Conservation (phyloP, 1,140 invertebrate genomes). For the Drosophila tsacasi region DNA sequence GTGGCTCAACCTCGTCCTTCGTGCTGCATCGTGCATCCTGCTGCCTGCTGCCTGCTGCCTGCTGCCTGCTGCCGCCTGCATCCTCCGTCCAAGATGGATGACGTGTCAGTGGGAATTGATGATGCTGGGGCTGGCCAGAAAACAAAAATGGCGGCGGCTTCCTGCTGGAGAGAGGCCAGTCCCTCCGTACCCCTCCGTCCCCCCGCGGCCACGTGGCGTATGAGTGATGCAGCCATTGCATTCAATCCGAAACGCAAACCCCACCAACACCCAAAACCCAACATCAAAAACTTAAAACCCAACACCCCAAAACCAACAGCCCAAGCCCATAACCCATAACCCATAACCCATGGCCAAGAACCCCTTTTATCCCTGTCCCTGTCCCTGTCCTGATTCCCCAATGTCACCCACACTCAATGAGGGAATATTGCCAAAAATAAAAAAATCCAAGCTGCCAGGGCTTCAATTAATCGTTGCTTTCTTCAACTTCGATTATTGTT, state of each 20-base stretch:
- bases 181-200: no score
- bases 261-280: background rate
- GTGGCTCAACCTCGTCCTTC: constrained; percentile 12
- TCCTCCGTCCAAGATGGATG: constrained; percentile 73
- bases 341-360: no score
- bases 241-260: constrained; percentile 19
- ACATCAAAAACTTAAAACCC: background rate
- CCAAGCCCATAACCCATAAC: no score
- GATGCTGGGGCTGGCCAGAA: constrained; percentile 70
- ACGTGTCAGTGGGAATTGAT: constrained; percentile 84
- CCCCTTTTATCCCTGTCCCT: background rate
- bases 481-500: background rate
- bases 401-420: constrained; percentile 26
- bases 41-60: constrained; percentile 14
- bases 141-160: constrained; percentile 73
- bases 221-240: constrained; percentile 39
- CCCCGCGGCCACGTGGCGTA: constrained; percentile 35
- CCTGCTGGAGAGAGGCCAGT: constrained; percentile 18
- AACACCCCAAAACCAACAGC: no score
- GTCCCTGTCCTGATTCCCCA: background rate
- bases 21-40: background rate
- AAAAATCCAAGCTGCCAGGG: background rate
- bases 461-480: constrained; percentile 14
- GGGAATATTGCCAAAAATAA: no score
- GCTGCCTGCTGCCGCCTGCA: background rate